These are phyloP conservation scores for Beris chalybata DNA, from an alignment of 2,888 invertebrate species.

Conservation along the genomic window DNA sequence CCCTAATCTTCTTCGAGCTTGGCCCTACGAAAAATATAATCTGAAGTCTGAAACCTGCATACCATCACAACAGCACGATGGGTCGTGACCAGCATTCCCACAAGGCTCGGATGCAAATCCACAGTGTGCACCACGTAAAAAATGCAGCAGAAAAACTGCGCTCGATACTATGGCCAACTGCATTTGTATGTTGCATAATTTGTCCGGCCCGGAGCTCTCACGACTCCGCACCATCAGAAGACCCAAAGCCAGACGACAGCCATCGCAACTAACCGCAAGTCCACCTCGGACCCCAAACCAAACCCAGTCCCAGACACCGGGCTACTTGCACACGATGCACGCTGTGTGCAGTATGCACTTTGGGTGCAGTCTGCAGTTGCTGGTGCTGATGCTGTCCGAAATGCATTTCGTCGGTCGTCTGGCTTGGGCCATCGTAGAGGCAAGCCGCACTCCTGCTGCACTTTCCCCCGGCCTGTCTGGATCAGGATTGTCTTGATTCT, in stretches of 20 bases:
- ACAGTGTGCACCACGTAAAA: slow-evolving; percentile 10
- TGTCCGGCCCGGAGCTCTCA: slow-evolving; percentile 5
- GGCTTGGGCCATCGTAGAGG: neutral
- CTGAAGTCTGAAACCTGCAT: no score
- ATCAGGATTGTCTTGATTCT: no score
- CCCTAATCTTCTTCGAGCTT: no score
- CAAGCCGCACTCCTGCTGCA: no score
- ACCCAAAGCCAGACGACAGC: slow-evolving; percentile 15
- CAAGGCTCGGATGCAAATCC: slow-evolving; percentile 27
- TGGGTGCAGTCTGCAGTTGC: slow-evolving; percentile 7
- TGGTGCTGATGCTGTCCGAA: slow-evolving; percentile 4
- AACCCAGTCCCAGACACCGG: neutral
- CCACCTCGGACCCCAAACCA: neutral
- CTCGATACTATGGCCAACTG: slow-evolving; percentile 2
- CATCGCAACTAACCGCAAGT: slow-evolving; percentile 21
- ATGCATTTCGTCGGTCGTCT: slow-evolving; percentile 10
- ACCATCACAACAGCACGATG: neutral
- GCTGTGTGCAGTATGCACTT: slow-evolving; percentile 10
- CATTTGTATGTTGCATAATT: slow-evolving; percentile 26
- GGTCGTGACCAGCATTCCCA: slow-evolving; percentile 28
- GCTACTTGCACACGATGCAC: slow-evolving; percentile 1
- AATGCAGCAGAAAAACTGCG: slow-evolving; percentile 23
- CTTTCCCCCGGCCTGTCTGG: no score
- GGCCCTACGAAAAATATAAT: no score
- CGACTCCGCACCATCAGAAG: neutral